phyloP scores from a whole-genome alignment of 2,113 vertebrate genomes.

The Chaetodon auriga region DNA sequence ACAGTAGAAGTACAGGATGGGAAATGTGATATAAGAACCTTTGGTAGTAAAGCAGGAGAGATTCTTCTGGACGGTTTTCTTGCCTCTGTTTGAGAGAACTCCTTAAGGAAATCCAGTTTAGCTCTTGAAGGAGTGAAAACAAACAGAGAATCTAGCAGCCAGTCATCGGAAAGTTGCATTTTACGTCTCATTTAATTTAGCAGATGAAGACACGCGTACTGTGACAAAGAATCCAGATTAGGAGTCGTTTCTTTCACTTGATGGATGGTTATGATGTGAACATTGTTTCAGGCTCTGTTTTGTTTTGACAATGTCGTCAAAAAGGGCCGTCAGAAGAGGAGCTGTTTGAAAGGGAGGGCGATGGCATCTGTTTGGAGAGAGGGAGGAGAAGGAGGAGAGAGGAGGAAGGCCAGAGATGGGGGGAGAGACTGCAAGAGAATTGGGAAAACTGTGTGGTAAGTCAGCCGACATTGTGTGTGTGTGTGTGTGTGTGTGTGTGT shows the following conservation, averaged over 20 bases:
- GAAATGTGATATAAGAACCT: neutral
- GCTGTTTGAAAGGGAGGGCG: constrained; percentile 77
- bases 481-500: neutral
- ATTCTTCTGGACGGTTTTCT: neutral
- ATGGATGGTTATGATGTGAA: neutral
- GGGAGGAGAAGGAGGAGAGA: constrained; percentile 74
- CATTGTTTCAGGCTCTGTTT: neutral
- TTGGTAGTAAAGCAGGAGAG: neutral
- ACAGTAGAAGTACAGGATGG: neutral
- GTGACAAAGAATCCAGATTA: neutral
- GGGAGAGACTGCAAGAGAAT: constrained; percentile 91
- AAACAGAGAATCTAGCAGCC: neutral
- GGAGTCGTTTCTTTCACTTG: neutral
- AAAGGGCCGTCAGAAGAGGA: constrained; percentile 90
- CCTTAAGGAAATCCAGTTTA: neutral
- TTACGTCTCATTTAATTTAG: neutral
- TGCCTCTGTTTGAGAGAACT: neutral
- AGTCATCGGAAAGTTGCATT: neutral
- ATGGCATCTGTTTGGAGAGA: constrained; percentile 77
- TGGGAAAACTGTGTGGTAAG: constrained; percentile 95
- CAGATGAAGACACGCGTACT: neutral
- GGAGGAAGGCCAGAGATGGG: constrained; percentile 86
- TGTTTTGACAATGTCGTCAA: constrained; percentile 33
- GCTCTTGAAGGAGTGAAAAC: neutral
- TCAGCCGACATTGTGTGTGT: neutral